Conservation (phyloP, 2,888 invertebrate genomes). For the Ypsolopha sequella region DNA sequence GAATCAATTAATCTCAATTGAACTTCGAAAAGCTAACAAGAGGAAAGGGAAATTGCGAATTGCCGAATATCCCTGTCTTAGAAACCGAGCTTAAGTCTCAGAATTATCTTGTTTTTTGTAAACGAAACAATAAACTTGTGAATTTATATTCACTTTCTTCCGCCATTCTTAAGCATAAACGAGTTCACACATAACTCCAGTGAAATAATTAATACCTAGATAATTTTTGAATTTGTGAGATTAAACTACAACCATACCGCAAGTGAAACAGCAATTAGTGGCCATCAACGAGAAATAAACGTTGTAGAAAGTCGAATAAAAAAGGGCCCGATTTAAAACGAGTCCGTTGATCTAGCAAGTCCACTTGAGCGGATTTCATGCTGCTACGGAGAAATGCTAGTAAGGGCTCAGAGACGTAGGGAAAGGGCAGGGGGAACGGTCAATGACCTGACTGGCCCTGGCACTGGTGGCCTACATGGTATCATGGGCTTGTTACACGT, state of each 20-base stretch:
- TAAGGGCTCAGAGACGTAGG: slow-evolving; percentile 31
- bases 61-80: not conserved
- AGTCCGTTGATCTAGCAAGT: slow-evolving; percentile 11
- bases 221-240: not conserved
- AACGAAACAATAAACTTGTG: not conserved
- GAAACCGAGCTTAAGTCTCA: not conserved
- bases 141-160: not conserved
- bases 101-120: not conserved
- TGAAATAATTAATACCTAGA: not conserved
- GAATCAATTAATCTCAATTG: not conserved
- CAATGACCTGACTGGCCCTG: slow-evolving; percentile 50
- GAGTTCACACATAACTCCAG: not conserved
- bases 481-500: not conserved
- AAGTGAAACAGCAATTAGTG: not conserved
- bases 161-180: not conserved
- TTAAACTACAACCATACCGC: not conserved
- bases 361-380: slow-evolving; percentile 29
- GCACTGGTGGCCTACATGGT: slow-evolving; percentile 61
- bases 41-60: not conserved
- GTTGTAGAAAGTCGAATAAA: slow-evolving; percentile 2
- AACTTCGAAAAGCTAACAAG: not conserved
- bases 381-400: slow-evolving; percentile 49
- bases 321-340: slow-evolving; percentile 5
- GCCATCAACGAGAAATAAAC: too few relatives aligned
- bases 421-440: slow-evolving; percentile 32